These are phyloP conservation scores for Cerastoderma edule DNA, from an alignment of 2,888 invertebrate genomes.

Conservation along the genomic window DNA sequence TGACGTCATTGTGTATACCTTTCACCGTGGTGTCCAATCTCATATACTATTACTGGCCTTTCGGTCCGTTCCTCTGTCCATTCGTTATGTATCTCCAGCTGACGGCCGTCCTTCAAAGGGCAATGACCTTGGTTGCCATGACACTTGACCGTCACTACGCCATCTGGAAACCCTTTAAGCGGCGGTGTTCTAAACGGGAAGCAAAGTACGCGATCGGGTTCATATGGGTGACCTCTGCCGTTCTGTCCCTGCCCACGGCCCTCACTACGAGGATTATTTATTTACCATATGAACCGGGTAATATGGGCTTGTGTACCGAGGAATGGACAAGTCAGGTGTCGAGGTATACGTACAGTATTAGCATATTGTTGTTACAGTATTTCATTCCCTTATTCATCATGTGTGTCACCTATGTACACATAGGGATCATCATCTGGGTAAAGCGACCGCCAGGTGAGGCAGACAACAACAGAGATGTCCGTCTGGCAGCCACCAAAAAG, in stretches of 20 bases:
- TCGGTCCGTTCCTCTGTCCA: conserved; percentile 92
- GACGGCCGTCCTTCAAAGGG: conserved; percentile 88
- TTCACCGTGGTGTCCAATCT: conserved; percentile 89
- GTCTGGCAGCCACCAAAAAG: conserved; percentile 93
- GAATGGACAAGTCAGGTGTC: conserved; percentile 62
- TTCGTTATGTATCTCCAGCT: conserved; percentile 91
- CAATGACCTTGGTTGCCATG: conserved; percentile 95
- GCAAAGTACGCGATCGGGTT: conserved; percentile 89
- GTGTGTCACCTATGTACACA: conserved; percentile 93
- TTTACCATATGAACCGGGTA: conserved; percentile 47
- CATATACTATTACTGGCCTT: conserved; percentile 91
- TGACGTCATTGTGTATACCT: conserved; percentile 84
- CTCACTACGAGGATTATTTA: conserved; percentile 87
- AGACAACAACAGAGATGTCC: conserved; percentile 91
- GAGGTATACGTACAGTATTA: conserved; percentile 87
- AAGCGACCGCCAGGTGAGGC: conserved; percentile 94
- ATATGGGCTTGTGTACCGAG: conserved; percentile 68
- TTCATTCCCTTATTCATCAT: conserved; percentile 92
- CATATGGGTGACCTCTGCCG: conserved; percentile 91
- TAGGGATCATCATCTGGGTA: conserved; percentile 94
- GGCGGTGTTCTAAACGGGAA: conserved; percentile 90
- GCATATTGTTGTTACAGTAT: conserved; percentile 90
- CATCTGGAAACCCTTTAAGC: conserved; percentile 93
- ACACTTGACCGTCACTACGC: conserved; percentile 95
- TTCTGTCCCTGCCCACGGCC: conserved; percentile 92